A percentile compares a stretch with the other conserved stretches of the same genome.
These are phyloP conservation scores for Terrapene triunguis DNA, from an alignment of 2,113 vertebrate genomes.

Conservation along the genomic window DNA sequence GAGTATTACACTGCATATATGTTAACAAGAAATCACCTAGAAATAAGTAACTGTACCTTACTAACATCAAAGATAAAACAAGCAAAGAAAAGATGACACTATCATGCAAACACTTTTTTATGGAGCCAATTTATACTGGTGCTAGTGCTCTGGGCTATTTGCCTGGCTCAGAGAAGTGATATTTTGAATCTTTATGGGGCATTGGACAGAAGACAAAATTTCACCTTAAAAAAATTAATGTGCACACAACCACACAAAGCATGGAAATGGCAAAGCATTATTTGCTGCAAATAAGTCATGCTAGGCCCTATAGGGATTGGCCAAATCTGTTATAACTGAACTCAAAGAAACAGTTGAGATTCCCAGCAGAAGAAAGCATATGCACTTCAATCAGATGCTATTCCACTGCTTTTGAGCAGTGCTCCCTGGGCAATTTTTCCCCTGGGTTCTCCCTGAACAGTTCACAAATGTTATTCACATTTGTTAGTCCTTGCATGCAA, in stretches of 20 bases:
- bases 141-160: neutral
- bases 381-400: neutral
- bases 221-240: neutral
- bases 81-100: neutral
- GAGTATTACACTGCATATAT: neutral
- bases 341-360: conserved; percentile 1
- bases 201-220: conserved; percentile 7
- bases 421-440: conserved; percentile 10
- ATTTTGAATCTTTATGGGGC: neutral
- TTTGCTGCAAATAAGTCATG: conserved; percentile 1
- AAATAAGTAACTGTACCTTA: neutral
- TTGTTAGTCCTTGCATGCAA: neutral
- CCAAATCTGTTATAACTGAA: conserved; percentile 17
- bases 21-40: conserved; percentile 5
- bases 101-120: neutral
- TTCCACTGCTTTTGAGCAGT: neutral
- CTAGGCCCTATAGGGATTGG: neutral
- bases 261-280: conserved; percentile 31
- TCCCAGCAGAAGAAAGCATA: conserved; percentile 30
- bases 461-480: neutral
- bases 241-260: neutral
- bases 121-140: neutral
- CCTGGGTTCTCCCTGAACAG: neutral
- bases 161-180: neutral
- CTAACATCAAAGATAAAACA: neutral